phyloP scores from a whole-genome alignment of 2,888 invertebrate species.

The Diploptera punctata region DNA sequence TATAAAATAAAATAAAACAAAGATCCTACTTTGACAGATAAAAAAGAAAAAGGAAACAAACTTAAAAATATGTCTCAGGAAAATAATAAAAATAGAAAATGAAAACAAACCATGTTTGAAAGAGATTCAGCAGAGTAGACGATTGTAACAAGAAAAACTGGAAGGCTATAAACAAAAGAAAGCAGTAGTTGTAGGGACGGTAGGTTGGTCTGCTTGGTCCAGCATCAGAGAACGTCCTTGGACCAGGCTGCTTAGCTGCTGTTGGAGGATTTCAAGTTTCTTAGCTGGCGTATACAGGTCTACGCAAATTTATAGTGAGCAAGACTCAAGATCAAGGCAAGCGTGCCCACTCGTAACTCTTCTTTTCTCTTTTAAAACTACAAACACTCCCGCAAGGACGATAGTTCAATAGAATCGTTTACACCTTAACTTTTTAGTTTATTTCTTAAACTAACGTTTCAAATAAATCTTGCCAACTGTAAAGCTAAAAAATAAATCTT shows the following conservation, averaged over 20 bases:
- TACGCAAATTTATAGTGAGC: conserved; percentile 11
- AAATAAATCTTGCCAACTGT: too few species aligned
- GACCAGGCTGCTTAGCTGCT: neutral
- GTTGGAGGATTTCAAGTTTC: conserved; percentile 1
- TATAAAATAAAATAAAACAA: too few species aligned
- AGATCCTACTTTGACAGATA: too few species aligned
- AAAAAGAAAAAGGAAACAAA: neutral
- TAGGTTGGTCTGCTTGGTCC: neutral
- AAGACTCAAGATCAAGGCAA: neutral
- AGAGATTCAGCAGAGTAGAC: neutral
- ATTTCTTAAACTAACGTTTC: too few species aligned
- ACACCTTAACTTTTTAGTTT: neutral
- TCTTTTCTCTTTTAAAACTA: too few species aligned
- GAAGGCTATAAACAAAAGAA: neutral
- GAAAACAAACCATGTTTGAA: neutral
- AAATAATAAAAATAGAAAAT: neutral
- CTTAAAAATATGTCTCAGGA: neutral
- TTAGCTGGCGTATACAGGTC: too few species aligned
- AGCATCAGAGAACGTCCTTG: conserved; percentile 17
- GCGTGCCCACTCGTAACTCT: neutral
- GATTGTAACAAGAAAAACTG: neutral
- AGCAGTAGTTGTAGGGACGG: neutral
- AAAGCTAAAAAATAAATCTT: too few species aligned
- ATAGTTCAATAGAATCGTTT: neutral
- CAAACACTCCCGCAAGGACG: too few species aligned